Evolutionary conservation across 2,113 vertebrate genomes (phyloP), one percentile per base, ranked within the genome.

Genomic region (Anoplopoma fimbria): DNA sequence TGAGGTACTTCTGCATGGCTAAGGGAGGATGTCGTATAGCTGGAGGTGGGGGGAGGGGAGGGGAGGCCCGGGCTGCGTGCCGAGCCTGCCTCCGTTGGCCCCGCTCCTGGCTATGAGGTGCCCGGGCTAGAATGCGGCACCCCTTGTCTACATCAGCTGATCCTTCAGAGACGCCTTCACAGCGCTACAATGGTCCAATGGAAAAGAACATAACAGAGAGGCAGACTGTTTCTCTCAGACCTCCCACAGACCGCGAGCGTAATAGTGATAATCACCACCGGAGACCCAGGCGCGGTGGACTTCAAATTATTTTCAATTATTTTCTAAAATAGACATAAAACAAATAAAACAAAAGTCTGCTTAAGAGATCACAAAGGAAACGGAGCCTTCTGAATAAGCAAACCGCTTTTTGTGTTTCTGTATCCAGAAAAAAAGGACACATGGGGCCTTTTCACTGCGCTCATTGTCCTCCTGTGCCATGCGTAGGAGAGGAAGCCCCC

Each of bases 61-160:
- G 58, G n/a, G n/a, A n/a, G n/a, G n/a, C n/a, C 47, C 34, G 72
- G 86, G 89, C 80, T 25, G 57, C 61, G n/a, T 84, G 91, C 87
- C 62, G 74, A 89, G 75, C 42, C 86, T 62, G 90, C 83, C 78
- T 91, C n/a, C n/a, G n/a, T n/a, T n/a, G n/a, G n/a, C n/a, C n/a
- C n/a, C n/a, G n/a, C n/a, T n/a, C 83, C 87, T 88, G 57, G 74
- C 85, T 82, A 88, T 89, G 89, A 92, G 83, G 84, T 93, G 89
- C 87, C 90, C 77, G 38, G 55, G 86, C 69, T 84, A 86, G 90
- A 93, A 94, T 91, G 91, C 81, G 9, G 82, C 57, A 76, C 77
- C 82, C 79, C 83, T 91, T 19, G 80, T 72, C 78, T 82, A 61
- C 75, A 87, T 92, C 88, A 89, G 92, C 90, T 91, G 92, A 93